Evolutionary conservation across 2,888 invertebrate species (phyloP).

Genomic region (Bombylius major): DNA sequence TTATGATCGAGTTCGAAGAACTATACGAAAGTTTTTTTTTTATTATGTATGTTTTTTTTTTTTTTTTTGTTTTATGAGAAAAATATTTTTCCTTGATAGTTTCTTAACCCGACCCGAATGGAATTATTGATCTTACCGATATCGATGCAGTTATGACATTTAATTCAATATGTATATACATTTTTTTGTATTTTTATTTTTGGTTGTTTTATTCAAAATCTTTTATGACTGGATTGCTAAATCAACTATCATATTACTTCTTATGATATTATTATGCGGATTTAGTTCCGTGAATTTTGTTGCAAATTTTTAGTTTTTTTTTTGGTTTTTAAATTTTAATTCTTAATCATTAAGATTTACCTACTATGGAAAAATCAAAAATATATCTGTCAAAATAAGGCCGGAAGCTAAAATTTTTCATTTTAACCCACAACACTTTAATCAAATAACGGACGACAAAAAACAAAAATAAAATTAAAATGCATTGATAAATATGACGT

Average conservation of each 20-base stretch:
- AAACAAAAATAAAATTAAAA: neutral
- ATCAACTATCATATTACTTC: no score
- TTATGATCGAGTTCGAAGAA: constrained; percentile 15
- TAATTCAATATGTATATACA: no score
- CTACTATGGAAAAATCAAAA: no score
- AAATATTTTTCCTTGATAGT: constrained; percentile 18
- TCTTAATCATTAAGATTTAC: no score
- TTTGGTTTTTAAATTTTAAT: neutral
- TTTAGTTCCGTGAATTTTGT: neutral
- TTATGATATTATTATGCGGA: no score
- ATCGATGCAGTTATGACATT: neutral
- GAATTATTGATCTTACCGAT: neutral
- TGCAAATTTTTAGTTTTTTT: neutral
- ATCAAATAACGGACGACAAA: no score
- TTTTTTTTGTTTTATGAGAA: neutral
- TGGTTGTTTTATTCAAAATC: no score
- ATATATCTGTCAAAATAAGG: neutral
- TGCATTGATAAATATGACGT: neutral
- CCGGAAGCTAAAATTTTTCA: neutral
- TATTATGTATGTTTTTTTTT: no score
- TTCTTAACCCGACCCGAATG: constrained; percentile 13
- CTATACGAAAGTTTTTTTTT: constrained; percentile 12
- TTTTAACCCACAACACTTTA: neutral
- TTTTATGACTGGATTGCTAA: no score
- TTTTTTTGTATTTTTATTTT: neutral